Evolutionary conservation across 2,888 invertebrate genomes (phyloP).

Genomic region (Heteromyza rotundicornis): DNA sequence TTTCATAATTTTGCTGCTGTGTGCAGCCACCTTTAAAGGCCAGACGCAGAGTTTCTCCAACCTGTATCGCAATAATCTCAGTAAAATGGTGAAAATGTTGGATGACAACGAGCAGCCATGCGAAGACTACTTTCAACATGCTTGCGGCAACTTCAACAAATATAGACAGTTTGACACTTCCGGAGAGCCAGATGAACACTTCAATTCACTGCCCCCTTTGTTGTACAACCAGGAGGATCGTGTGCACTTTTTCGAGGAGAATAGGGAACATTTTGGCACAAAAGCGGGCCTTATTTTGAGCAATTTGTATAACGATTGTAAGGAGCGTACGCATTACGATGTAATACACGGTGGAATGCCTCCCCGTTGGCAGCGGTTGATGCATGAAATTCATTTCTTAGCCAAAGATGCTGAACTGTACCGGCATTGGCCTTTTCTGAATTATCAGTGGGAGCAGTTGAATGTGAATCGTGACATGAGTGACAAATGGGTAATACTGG

Average conservation of each 20-base stretch:
- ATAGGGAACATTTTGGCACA: constrained; percentile 42
- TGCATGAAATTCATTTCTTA: constrained; percentile 46
- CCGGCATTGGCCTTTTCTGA: constrained; percentile 49
- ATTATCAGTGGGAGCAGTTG: constrained; percentile 46
- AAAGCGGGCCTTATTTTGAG: constrained; percentile 42
- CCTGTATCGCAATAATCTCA: constrained; percentile 46
- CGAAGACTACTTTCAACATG: constrained; percentile 53
- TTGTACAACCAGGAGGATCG: constrained; percentile 53
- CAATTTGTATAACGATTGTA: constrained; percentile 48
- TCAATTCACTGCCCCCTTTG: constrained; percentile 42
- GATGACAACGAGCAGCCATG: constrained; percentile 46
- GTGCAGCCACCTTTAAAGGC: constrained; percentile 1
- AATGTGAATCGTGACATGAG: constrained; percentile 34
- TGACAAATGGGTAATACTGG: constrained; percentile 48
- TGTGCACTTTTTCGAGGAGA: constrained; percentile 47
- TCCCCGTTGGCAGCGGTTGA: constrained; percentile 37
- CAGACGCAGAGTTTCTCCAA: constrained; percentile 35
- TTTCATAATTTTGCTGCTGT: background rate
- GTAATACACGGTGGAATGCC: background rate
- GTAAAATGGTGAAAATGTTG: constrained; percentile 40
- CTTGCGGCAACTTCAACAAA: constrained; percentile 42
- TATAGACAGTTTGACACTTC: background rate
- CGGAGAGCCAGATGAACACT: background rate
- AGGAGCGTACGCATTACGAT: constrained; percentile 21
- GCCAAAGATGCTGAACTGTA: constrained; percentile 30